Base-by-base conservation (phyloP, 2,113 vertebrate genomes). In the Garra rufa region DNA sequence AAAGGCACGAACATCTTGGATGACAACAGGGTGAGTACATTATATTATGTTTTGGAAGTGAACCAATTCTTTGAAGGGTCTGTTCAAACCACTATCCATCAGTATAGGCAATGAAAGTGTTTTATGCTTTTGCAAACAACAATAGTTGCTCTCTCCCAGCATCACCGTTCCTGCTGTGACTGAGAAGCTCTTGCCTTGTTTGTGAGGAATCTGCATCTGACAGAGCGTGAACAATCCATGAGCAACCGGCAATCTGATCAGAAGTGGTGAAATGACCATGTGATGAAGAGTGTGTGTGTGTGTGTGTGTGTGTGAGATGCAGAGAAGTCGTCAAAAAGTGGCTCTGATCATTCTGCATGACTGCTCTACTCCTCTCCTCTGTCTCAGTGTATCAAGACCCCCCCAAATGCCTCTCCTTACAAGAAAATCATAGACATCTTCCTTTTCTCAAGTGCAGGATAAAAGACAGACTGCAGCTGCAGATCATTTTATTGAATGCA, bases 161-260 rank as follows among this genome's bases (percentile, higher is more conserved):
- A 10, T 4, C 19, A 9, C 34, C 41, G 17, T 41, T 70, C 34
- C 67, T 70, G 67, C 19, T n/a, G 14, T 17, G 61, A 63, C 21
- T 28, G 6, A 63, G 71, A 74, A 48, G 71, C 71, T 74, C 71
- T 48, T 28, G 41, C 6, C 43, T 15, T 19, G 44, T 74, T 48
- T 74, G 44, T 74, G 43, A 17, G 65, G 13, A 28, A 63, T 63
- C 13, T 28, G 26, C 10, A 28, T 63, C 59, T 71, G 73, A 30
- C 13, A 75, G 73, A 76, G 50, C 15, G 8, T 76, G 50, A 57
- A 21, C 6, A 28, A 74, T 26, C 13, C 71, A 44, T 4, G 24
- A 74, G 71, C 71, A 41, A 46, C 70, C 7, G 7, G 43, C 21
- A 55, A 76, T 50, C 28, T 50, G 50, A 76, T 52, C 44, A 76